These are phyloP conservation scores for Micromys minutus DNA, from an alignment of 2,113 vertebrate species.

Conservation along the genomic window DNA sequence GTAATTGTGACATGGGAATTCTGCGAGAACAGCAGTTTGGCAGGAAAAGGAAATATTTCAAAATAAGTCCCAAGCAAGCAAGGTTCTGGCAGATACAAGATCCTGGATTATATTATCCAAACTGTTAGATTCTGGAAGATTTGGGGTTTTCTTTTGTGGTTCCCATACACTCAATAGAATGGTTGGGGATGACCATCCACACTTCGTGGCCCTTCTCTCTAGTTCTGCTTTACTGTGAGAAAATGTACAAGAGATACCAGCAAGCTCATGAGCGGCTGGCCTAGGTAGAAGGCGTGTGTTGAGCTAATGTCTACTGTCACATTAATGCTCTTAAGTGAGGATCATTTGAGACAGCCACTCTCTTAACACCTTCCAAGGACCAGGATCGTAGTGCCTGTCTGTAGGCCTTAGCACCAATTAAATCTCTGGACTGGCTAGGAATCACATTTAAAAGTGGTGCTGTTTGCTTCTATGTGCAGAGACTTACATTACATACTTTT, in stretches of 20 bases:
- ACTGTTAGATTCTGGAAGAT: slow-evolving; percentile 77
- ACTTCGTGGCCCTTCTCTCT: slow-evolving; percentile 49
- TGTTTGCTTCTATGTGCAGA: slow-evolving; percentile 34
- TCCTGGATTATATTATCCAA: slow-evolving; percentile 81
- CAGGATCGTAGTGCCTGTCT: not conserved
- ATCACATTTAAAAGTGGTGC: slow-evolving; percentile 22
- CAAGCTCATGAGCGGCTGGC: slow-evolving; percentile 69
- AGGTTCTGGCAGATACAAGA: slow-evolving; percentile 79
- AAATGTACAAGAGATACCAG: not conserved
- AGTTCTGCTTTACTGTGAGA: not conserved
- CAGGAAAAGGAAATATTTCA: slow-evolving; percentile 78
- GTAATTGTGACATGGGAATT: slow-evolving; percentile 77
- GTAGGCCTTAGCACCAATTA: slow-evolving; percentile 31
- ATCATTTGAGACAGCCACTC: slow-evolving; percentile 40
- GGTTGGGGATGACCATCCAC: slow-evolving; percentile 51
- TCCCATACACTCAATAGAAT: slow-evolving; percentile 75
- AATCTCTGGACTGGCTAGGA: slow-evolving; percentile 46
- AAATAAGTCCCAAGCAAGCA: slow-evolving; percentile 77
- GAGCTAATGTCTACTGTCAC: slow-evolving; percentile 39
- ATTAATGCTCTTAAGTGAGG: slow-evolving; percentile 59
- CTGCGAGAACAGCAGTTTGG: slow-evolving; percentile 80
- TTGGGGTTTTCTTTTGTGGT: slow-evolving; percentile 80
- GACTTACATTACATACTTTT: slow-evolving; percentile 51
- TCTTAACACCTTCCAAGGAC: slow-evolving; percentile 31
- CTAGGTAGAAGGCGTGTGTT: slow-evolving; percentile 64